Conservation (phyloP, 2,113 vertebrate genomes). For the Brachypodius melanocephalos region DNA sequence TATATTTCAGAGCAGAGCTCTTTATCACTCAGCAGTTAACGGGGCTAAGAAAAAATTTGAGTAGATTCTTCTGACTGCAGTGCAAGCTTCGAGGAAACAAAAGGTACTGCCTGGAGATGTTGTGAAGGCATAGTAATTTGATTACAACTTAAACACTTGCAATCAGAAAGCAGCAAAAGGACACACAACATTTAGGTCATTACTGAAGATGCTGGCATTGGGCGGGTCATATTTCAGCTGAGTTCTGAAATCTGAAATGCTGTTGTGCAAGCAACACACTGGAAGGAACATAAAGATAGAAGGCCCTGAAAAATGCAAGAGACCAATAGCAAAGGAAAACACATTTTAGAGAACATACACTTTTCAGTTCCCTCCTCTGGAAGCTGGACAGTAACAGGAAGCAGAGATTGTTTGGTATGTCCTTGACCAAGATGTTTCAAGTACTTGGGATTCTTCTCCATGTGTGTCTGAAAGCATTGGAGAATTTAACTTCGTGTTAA, state of each 20-base stretch:
- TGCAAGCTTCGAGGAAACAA: neutral
- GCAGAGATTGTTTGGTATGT: rapidly evolving
- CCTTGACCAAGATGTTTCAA: neutral
- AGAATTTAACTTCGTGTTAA: neutral
- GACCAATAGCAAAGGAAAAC: neutral
- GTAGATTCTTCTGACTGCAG: constrained; percentile 26
- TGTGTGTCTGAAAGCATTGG: neutral
- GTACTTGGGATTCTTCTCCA: neutral
- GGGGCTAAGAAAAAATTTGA: constrained; percentile 60
- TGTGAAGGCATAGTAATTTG: neutral
- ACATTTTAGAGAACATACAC: neutral
- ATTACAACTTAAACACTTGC: constrained; percentile 29
- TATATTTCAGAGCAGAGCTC: constrained; percentile 19
- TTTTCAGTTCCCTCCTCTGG: neutral
- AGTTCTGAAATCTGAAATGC: neutral
- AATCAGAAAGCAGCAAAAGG: constrained; percentile 6
- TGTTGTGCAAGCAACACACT: neutral
- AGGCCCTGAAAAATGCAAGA: neutral
- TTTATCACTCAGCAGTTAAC: constrained; percentile 49
- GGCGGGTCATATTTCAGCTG: neutral
- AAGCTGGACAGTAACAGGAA: neutral
- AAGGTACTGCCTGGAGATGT: neutral
- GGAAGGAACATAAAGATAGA: neutral
- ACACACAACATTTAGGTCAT: neutral
- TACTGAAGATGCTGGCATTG: neutral